Percentiles rank a stretch among this genome's conserved stretches.
These are phyloP conservation scores for Fabriciana adippe DNA, from an alignment of 2,888 invertebrate species.

Conservation along the genomic window DNA sequence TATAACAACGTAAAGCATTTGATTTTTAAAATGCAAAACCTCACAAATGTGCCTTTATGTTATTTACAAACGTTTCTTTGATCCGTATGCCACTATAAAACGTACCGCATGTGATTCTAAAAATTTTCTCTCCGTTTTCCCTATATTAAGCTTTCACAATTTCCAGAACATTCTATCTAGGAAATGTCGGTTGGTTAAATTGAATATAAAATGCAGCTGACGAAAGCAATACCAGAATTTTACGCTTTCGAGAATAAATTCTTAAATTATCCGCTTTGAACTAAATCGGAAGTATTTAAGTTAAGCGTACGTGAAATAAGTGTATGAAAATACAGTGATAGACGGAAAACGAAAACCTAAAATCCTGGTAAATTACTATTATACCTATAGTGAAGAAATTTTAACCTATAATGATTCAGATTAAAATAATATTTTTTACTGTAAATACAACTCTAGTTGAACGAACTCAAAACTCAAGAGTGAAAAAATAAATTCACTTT, in stretches of 20 bases:
- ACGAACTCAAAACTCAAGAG: neutral
- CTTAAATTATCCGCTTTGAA: slow-evolving; percentile 3
- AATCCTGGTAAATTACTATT: neutral
- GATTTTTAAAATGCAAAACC: too few relatives aligned
- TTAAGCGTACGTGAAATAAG: neutral
- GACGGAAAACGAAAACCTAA: neutral
- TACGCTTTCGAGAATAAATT: slow-evolving; percentile 13
- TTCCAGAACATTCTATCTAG: slow-evolving; percentile 11
- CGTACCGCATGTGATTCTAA: neutral
- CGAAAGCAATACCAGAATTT: slow-evolving; percentile 23
- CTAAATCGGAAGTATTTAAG: neutral
- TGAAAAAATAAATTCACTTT: too few relatives aligned
- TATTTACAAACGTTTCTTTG: neutral
- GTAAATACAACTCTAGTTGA: slow-evolving; percentile 3
- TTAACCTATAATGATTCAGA: too few relatives aligned
- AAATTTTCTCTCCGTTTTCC: neutral
- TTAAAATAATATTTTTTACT: neutral
- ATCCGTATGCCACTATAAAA: neutral
- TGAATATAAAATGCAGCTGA: slow-evolving; percentile 35
- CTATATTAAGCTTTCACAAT: slow-evolving; percentile 9
- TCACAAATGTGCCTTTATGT: too few relatives aligned
- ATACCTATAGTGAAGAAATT: too few relatives aligned
- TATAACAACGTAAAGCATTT: too few relatives aligned
- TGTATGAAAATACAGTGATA: neutral
- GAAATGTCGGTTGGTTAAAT: slow-evolving; percentile 22